Percentiles rank a stretch among this genome's conserved stretches.
Evolutionary conservation across 2,797 vertebrate genomes (phyloP).

Genomic region (Lithobates sylvaticus): DNA sequence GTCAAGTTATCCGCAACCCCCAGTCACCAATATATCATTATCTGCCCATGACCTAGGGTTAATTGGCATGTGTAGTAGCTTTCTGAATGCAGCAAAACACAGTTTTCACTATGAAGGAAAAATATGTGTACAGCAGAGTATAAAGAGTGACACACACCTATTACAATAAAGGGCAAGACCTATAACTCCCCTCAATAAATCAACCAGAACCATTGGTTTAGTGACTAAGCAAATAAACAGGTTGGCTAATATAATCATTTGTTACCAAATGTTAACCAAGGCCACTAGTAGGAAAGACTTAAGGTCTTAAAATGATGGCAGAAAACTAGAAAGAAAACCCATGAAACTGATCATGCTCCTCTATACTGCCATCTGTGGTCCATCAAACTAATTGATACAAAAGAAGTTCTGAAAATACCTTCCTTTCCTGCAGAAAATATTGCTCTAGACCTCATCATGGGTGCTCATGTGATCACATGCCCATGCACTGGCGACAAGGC

Average conservation of each 20-base stretch:
- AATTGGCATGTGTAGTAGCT: constrained; percentile 14
- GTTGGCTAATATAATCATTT: neutral
- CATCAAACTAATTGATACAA: no score
- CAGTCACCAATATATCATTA: constrained; percentile 27
- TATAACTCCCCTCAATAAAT: neutral
- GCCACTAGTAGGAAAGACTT: no score
- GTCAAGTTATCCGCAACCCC: constrained; percentile 35
- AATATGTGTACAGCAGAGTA: neutral
- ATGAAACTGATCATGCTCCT: no score
- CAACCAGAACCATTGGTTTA: neutral
- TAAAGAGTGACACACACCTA: neutral
- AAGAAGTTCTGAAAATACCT: no score
- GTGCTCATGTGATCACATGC: no score
- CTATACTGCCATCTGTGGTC: no score
- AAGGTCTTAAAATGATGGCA: no score
- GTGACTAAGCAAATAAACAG: neutral
- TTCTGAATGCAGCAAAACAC: constrained; percentile 7
- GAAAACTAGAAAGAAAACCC: no score
- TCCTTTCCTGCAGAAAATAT: no score
- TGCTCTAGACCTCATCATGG: no score
- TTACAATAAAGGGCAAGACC: neutral
- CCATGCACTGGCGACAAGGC: no score
- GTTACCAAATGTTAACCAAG: neutral
- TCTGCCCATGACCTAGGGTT: constrained; percentile 11
- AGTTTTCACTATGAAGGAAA: neutral